Evolutionary conservation across 2,888 invertebrate species (phyloP), one percentile per base, ranked within the genome.

Genomic region (Lydus trimaculatus): DNA sequence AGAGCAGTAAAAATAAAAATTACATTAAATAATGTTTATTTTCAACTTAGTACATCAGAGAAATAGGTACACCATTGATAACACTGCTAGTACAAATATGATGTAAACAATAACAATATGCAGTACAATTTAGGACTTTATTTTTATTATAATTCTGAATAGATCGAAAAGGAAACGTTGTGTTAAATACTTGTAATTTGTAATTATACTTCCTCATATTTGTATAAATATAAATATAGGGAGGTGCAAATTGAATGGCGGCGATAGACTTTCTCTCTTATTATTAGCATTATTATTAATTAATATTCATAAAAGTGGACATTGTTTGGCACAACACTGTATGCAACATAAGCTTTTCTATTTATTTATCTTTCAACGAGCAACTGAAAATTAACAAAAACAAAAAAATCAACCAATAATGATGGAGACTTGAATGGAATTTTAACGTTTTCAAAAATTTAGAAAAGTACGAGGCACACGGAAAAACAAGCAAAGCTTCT

Each of bases 61-160:
- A 84, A 84, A 83, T 84, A 82, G 82, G 82, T 84, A 84, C 83
- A 83, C 81, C 84, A 84, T 83, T 81, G 83, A 82, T 81, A 82
- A 82, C 83, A 84, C 82, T 81, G 81, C 84, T 83, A 84, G 83
- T 84, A 84, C 82, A 84, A 83, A 83, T 80, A 84, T 82, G 81
- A 83, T 81, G 76, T 76, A 81, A 81, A 82, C 78, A 79, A 81
- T 80, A 81, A 81, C 81, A 81, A 81, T n/a, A n/a, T 77, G 78
- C 79, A 74, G 77, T 3, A 52, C 75, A 77, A 74, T 76, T n/a
- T n/a, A 73, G 74, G 69, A 63, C 63, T 67, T n/a, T 17, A 52
- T 48, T 48, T 39, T 48, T 9, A 2, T 48, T 20, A 20, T 8
- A 20, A 2, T 25, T 52, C 20, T 13, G 56, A 15, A 56, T 56